A percentile compares a stretch with the other conserved stretches of the same genome.
Conservation (phyloP, 2,113 vertebrate species). For the Clinocottus analis region DNA sequence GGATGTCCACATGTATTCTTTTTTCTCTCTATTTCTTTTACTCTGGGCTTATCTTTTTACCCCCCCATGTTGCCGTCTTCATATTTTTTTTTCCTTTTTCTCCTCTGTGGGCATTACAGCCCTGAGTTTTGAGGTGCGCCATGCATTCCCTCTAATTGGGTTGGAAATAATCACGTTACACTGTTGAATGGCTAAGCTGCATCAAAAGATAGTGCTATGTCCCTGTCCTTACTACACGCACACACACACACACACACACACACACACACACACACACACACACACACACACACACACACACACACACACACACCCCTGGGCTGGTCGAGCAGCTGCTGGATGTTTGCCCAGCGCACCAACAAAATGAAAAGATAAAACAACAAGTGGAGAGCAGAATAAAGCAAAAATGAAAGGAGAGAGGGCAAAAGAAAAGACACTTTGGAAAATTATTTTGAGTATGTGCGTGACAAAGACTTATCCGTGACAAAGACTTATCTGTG, state of each 20-base stretch:
- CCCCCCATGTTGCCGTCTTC: neutral
- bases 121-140: conserved; percentile 58
- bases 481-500: neutral
- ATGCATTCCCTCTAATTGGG: conserved; percentile 76
- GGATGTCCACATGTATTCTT: neutral
- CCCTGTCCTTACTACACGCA: conserved; percentile 36
- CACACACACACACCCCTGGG: conserved; percentile 28
- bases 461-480: no score
- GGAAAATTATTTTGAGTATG: neutral
- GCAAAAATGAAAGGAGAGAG: conserved; percentile 8
- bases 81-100: neutral
- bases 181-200: conserved; percentile 76
- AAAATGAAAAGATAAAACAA: conserved; percentile 42
- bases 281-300: conserved; percentile 26
- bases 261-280: conserved; percentile 18
- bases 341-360: conserved; percentile 49
- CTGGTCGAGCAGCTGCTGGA: conserved; percentile 50
- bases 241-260: conserved; percentile 17
- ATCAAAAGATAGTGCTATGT: conserved; percentile 68
- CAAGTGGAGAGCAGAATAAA: conserved; percentile 34
- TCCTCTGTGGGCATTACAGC: conserved; percentile 1
- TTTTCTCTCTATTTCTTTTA: neutral
- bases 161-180: conserved; percentile 82
- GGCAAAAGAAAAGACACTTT: neutral
- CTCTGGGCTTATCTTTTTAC: neutral